These are phyloP conservation scores for Vanessa atalanta DNA, from an alignment of 1,140 invertebrate species.

Conservation along the genomic window DNA sequence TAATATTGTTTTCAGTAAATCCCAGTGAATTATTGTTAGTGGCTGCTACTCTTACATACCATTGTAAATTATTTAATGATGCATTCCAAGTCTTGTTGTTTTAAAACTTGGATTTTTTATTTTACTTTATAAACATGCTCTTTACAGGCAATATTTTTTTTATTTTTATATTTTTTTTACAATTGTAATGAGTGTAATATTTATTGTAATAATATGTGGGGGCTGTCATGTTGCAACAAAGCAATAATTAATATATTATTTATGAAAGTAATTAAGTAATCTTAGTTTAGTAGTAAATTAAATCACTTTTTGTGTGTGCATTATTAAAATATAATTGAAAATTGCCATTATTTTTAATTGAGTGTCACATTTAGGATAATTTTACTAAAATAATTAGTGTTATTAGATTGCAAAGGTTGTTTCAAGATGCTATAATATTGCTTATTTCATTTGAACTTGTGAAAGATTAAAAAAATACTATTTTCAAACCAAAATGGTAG, in stretches of 20 bases:
- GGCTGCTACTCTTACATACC: neutral
- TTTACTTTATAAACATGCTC: neutral
- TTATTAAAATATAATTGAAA: too few species aligned
- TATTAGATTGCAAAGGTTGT: too few species aligned
- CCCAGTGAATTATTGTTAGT: neutral
- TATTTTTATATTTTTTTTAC: slow-evolving; percentile 3
- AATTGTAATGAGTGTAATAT: neutral
- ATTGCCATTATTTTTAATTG: too few species aligned
- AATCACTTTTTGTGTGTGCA: neutral
- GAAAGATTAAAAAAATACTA: too few species aligned
- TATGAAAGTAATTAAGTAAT: neutral
- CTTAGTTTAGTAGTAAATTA: neutral
- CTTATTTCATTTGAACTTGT: too few species aligned
- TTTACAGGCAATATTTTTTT: neutral
- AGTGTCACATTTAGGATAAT: too few species aligned
- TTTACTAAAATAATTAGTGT: too few species aligned
- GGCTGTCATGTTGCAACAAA: slow-evolving; percentile 20
- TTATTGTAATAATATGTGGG: neutral
- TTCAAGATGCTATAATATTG: too few species aligned
- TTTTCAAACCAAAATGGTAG: too few species aligned
- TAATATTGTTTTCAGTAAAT: neutral
- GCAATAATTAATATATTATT: slow-evolving; percentile 2
- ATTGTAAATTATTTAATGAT: neutral
- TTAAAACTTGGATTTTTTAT: too few species aligned
- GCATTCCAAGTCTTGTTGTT: neutral